Base-by-base conservation (phyloP, 2,888 invertebrate species). In the Diarsia mendica region DNA sequence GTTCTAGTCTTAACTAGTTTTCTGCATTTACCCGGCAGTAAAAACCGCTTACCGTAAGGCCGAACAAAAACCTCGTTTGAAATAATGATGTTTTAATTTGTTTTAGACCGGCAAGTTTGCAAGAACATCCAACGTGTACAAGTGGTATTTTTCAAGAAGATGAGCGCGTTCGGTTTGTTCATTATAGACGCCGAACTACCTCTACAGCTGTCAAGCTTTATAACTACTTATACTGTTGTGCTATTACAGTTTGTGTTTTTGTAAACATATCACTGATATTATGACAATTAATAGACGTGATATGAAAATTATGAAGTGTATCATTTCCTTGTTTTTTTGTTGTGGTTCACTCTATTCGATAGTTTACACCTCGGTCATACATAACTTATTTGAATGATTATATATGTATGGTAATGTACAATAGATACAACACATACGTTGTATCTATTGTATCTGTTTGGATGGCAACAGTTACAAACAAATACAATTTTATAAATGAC, bases 71-170 rank as follows among this genome's bases (percentile, higher is more conserved):
- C 20, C 13, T 20, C 6, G 3, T 13, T 18, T 18, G 11, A 4
- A 49, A 49, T 20, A 9, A 48, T 4, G 13, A 20, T 20, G 20
- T 9, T 49, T 33, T 33, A 48, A 33, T 28, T 53, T 28, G 15
- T 74, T 74, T 44, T 28, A 79, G 74, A 48, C 3, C 18, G 18
- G 20, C 33, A 39, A 3, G 4, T 46, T 46, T 70, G 58, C 63
- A 79, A 74, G 46, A 74, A 58, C 15, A 33, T 79, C 4, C 66
- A 69, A 63, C 80, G 74, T 13, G 8, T 63, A 11, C 65, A 79
- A 13, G 46, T n/a, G 5, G 46, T 66, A 13, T 46, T 61, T 6
- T 74, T 70, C 46, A 63, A 39, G n/a, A 80, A 79, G 51, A 51
- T 80, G 55, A 73, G 0, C 15, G 69, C 39, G 1, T 80, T 58